Base-by-base conservation (phyloP, 2,888 invertebrate species). In the Chromoteleia sp. region DNA sequence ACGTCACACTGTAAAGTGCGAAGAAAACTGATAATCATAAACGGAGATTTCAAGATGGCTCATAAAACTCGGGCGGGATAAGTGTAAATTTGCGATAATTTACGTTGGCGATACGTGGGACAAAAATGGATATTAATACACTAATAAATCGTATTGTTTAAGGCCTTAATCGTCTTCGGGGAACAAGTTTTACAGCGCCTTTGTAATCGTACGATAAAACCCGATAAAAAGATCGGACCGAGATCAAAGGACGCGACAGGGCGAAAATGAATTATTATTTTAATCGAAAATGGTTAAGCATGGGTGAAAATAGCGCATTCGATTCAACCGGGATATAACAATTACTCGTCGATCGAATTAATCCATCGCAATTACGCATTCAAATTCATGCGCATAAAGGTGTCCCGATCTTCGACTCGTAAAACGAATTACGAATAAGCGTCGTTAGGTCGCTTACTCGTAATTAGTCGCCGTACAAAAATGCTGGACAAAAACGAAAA, bases 141-240 rank as follows among this genome's bases (percentile, higher is more conserved):
- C 17, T 17, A 45, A 58, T 68, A 68, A 68, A 56, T 43, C 17
- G 45, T 15, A 45, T 56, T 68, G 68, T 68, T 67, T 41, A 54
- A 29, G 5, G 54, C 54, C 12, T 19, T 19, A n/a, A n/a, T 15
- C 7, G 8, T 7, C 5, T 14, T 4, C 19, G 7, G 19, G 19
- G 36, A 29, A 52, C 29, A 17, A 12, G 41, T 43, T 54, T 54
- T 54, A 21, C 19, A 33, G n/a, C 7, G 30, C 4, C 15, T 45
- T 56, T 71, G 59, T 29, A 25, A 50, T 25, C 14, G 17, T 1
- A 8, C 6, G 25, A 50, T 58, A 39, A 71, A 36, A 6, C 39
- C 39, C 6, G 43, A 15, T 41, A 10, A 54, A 68, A 3, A 3
- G 2, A 29, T 10, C 52, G 39, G 41, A 5, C 5, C 14, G 10